A percentile compares a stretch with the other conserved stretches of the same genome.
Evolutionary conservation across 2,797 vertebrate species (phyloP).

Genomic region (Neostethus bicornis): DNA sequence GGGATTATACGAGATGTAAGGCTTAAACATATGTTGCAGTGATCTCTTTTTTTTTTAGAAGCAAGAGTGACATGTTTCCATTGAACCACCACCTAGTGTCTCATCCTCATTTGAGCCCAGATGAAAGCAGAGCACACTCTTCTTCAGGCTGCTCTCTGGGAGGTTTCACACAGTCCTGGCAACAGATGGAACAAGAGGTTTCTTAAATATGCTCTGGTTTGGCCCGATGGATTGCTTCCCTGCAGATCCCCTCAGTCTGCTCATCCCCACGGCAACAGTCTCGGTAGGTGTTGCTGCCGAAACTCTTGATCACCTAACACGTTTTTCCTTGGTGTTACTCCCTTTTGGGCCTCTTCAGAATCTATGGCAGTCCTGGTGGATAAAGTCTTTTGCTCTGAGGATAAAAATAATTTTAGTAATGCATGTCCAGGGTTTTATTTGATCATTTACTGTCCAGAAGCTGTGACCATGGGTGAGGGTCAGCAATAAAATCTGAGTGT

Average conservation of each 20-base stretch:
- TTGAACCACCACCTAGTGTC: slow-evolving; percentile 31
- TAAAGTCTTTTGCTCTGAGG: slow-evolving; percentile 41
- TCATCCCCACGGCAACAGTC: slow-evolving; percentile 31
- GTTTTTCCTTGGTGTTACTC: slow-evolving; percentile 41
- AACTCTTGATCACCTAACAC: slow-evolving; percentile 41
- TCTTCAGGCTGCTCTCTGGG: slow-evolving; percentile 25
- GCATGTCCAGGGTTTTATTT: slow-evolving; percentile 33
- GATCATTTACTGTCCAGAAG: slow-evolving; percentile 44
- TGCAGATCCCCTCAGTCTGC: slow-evolving; percentile 22
- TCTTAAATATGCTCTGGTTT: slow-evolving; percentile 33
- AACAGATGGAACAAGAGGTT: slow-evolving; percentile 42
- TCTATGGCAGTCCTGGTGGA: slow-evolving; percentile 34
- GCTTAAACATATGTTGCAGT: neutral
- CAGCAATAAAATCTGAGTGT: slow-evolving; percentile 48
- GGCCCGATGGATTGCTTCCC: slow-evolving; percentile 36
- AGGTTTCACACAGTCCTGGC: slow-evolving; percentile 23
- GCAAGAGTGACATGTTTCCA: slow-evolving; percentile 13
- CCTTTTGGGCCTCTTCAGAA: slow-evolving; percentile 34
- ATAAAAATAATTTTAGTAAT: slow-evolving; percentile 53
- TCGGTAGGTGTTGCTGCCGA: slow-evolving; percentile 39
- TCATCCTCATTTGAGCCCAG: slow-evolving; percentile 40
- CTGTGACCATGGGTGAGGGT: slow-evolving; percentile 45
- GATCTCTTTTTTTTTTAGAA: slow-evolving; percentile 11
- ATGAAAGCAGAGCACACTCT: slow-evolving; percentile 16
- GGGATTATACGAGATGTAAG: neutral